Percentiles rank a stretch among this genome's conserved stretches.
Conservation (phyloP, 2,113 vertebrate genomes). For the Archilochus colubris region DNA sequence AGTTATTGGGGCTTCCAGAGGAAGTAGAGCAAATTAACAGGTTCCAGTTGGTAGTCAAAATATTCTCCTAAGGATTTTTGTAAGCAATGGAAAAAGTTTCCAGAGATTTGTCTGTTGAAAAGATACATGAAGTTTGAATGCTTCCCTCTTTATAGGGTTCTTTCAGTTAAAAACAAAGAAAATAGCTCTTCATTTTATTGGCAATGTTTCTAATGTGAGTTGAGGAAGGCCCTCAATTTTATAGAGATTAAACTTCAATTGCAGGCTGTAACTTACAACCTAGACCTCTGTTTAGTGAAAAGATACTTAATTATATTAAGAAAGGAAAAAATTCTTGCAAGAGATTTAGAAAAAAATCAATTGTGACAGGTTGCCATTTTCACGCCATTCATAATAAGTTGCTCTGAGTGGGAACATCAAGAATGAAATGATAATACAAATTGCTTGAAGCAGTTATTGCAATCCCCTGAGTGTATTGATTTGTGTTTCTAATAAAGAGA, state of each 20-base stretch:
- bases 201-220: conserved; percentile 21
- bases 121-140: neutral
- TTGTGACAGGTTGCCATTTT: conserved; percentile 80
- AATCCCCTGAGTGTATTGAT: conserved; percentile 78
- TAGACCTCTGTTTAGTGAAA: conserved; percentile 50
- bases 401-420: conserved; percentile 65
- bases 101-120: neutral
- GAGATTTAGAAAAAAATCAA: conserved; percentile 58
- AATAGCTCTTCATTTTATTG: conserved; percentile 26
- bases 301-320: conserved; percentile 65
- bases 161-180: conserved; percentile 40
- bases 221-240: conserved; percentile 1
- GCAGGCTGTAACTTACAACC: conserved; percentile 28
- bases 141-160: neutral
- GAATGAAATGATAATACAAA: conserved; percentile 76
- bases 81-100: neutral
- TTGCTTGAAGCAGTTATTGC: conserved; percentile 71
- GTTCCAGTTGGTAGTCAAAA: neutral
- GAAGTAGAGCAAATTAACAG: neutral
- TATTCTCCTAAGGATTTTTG: neutral
- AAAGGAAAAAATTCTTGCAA: conserved; percentile 42
- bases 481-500: conserved; percentile 81
- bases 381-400: conserved; percentile 75
- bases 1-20: neutral
- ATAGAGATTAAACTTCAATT: conserved; percentile 14